Evolutionary conservation across 2,797 vertebrate genomes (phyloP), one percentile per base, ranked within the genome.

Genomic region (Spinibarbus caldwelli): DNA sequence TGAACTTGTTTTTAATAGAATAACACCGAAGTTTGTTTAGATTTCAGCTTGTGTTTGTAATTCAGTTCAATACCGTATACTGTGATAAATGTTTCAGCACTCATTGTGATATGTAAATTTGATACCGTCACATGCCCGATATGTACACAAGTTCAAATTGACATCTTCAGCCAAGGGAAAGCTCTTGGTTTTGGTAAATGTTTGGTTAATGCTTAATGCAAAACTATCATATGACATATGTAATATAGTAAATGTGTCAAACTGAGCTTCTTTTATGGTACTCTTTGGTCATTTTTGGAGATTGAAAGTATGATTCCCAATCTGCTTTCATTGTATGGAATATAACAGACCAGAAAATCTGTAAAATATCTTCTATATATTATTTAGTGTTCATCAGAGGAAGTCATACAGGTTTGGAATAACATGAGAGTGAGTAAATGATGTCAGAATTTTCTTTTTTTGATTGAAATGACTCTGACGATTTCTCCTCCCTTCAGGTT

Each of bases 401-500:
- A 34, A 52, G 47, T 36, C 47, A 15, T 54, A 54, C 2, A 23
- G 47, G 31, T 77, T 57, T 77, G 49, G 34, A 57, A 77, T 4
- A 4, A 9, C 31, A 15, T 17, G 49, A 38, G 70, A 17, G 12
- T 38, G 21, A 57, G 31, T 26, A 57, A 57, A 54, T 71, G 6
- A 19, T 6, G 15, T 14, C 15, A 57, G 15, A 36, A 70, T 12
- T 43, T 8, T 71, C 3, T 76, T n/a, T 66, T 79, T 80, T 66
- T 52, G 29, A 23, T 31, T 52, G 15, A 59, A 36, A 23, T 70
- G 29, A 36, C 66, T 36, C 31, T 68, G 15, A 41, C 0, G 8
- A 29, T 67, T 83, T 3, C 68, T 78, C 5, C 10, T 45, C 7
- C 45, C 43, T 72, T 15, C 75, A 99, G 98, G 97, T 54, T 90